A percentile compares a stretch with the other conserved stretches of the same genome.
Evolutionary conservation across 2,888 invertebrate genomes (phyloP).

Genomic region (Sycophila texana): DNA sequence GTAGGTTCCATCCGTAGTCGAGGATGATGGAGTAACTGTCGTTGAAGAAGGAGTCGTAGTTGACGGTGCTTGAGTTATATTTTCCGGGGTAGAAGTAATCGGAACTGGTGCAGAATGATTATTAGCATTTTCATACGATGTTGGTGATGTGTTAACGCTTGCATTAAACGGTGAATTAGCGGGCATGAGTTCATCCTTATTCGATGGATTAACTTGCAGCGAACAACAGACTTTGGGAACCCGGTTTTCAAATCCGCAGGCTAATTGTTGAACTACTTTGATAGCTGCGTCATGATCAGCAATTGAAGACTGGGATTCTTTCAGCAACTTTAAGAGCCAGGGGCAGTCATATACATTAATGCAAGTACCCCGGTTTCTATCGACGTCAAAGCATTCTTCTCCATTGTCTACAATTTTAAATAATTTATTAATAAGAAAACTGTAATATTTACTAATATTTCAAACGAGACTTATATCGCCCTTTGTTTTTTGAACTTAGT

Average conservation of each 20-base stretch:
- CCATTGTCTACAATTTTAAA: not conserved
- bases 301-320: not conserved
- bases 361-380: not conserved
- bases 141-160: no score
- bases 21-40: not conserved
- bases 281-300: slow-evolving; percentile 58
- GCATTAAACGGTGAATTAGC: no score
- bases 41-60: not conserved
- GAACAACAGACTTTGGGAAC: slow-evolving; percentile 82
- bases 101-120: no score
- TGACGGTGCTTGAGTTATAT: not conserved
- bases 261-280: slow-evolving; percentile 79
- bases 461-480: no score
- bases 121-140: no score
- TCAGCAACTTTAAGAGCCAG: not conserved
- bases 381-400: not conserved
- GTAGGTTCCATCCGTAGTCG: not conserved
- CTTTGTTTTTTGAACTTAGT: no score
- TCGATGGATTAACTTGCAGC: not conserved
- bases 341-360: not conserved
- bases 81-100: not conserved
- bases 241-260: slow-evolving; percentile 81
- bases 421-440: not conserved
- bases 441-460: not conserved
- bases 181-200: not conserved